Evolutionary conservation across 2,797 vertebrate genomes (phyloP), one percentile per base, ranked within the genome.

Genomic region (Takifugu ocellatus): DNA sequence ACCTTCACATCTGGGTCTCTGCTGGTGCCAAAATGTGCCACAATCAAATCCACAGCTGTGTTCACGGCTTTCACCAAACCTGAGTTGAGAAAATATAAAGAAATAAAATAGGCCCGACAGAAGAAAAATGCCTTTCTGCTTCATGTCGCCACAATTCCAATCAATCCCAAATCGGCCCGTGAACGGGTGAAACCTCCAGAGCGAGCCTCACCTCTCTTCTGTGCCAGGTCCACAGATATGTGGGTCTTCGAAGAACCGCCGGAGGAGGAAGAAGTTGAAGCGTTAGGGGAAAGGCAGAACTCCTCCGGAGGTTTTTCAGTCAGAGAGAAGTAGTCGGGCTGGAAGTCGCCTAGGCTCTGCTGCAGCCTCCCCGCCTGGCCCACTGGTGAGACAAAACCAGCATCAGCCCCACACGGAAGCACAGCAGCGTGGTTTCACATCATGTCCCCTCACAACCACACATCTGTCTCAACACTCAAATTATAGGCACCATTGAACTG

Each of bases 211-310:
- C 97, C 94, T 86, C 92, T 95, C 83, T 98, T 99, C 88, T 96
- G 96, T 31, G 88, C 77, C 61, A 99, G 77, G 68, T 99, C 95
- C 0, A 99, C 92, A 56, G 94, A 94, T 74, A 96, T 77, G 46
- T 89, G 84, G 5, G 78, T 47, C 49, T 73, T 78, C 1, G 92
- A 92, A 52, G 94, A 93, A 0, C 92, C 88, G 72, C 78, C 91
- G 53, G 91, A 87, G 43, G 92, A 93, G 42, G 95, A 92, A 0
- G 94, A 93, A 0, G 93, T 83, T 39, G 87, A 93, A 25, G 93
- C 91, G 5, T 99, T 96, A 0, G 97, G 97, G 5, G 96, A 98
- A 16, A 98, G 92, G 74, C 96, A 99, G 85, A 99, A 99, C 84
- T 99, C 97, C 43, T 96, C 94, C 0, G 97, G 97, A 0, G 97